Evolutionary conservation across 2,113 vertebrate genomes (phyloP).

Genomic region (Glaucidium brasilianum): DNA sequence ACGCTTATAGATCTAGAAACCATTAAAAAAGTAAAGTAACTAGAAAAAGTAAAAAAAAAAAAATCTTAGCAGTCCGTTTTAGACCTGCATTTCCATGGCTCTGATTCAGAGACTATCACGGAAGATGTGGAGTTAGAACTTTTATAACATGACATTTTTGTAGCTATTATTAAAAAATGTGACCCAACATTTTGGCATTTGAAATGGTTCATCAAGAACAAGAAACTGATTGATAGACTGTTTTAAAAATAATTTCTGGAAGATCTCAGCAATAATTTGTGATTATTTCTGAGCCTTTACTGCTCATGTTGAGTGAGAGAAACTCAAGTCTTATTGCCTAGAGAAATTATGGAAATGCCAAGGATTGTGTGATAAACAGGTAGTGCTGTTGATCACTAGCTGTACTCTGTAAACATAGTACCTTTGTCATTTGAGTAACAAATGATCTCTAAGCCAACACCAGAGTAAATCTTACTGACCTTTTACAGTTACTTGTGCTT

Average conservation of each 20-base stretch:
- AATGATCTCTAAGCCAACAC: neutral
- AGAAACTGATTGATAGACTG: neutral
- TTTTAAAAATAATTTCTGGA: neutral
- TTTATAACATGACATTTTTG: neutral
- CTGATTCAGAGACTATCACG: neutral
- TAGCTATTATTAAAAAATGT: neutral
- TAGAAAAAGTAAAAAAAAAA: neutral
- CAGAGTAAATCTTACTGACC: neutral
- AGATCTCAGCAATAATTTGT: neutral
- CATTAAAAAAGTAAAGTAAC: neutral
- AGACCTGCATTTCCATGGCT: neutral
- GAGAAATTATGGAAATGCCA: constrained; percentile 35
- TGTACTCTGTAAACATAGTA: neutral
- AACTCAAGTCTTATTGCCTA: neutral
- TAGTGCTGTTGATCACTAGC: neutral
- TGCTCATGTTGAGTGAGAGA: neutral
- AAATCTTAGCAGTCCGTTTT: neutral
- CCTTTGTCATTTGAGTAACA: constrained; percentile 8
- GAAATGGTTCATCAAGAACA: neutral
- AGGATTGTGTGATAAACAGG: neutral
- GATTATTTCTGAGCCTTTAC: neutral
- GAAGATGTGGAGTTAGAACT: neutral
- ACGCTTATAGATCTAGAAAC: neutral
- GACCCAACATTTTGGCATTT: constrained; percentile 8
- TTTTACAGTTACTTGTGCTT: neutral